Percentiles rank a stretch among this genome's conserved stretches.
phyloP scores from a whole-genome alignment of 2,888 invertebrate species.

The Calameuta filiformis region DNA sequence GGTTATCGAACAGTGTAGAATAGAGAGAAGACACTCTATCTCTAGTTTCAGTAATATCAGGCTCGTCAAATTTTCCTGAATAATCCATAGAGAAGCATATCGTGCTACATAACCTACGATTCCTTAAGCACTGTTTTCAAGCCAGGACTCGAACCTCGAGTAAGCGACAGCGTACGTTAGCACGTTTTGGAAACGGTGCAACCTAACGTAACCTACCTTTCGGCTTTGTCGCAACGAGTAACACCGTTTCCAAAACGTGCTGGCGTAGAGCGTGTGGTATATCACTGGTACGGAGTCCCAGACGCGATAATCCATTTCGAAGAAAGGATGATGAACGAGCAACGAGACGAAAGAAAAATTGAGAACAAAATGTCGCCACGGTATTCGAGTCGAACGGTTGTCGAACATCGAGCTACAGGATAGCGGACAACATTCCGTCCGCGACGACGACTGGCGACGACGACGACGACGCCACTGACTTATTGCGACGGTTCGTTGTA shows the following conservation, averaged over 20 bases:
- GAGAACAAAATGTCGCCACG: not conserved
- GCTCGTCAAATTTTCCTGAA: not conserved
- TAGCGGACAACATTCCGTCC: slow-evolving; percentile 20
- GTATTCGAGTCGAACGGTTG: slow-evolving; percentile 14
- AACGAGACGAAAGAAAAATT: not conserved
- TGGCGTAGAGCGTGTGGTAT: too few species aligned
- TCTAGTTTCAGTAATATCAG: too few species aligned
- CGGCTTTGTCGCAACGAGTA: too few species aligned
- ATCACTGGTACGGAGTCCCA: not conserved
- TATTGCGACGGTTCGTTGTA: not conserved
- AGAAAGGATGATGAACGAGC: not conserved
- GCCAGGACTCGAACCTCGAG: too few species aligned
- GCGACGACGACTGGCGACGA: not conserved
- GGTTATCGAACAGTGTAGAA: too few species aligned
- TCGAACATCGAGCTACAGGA: slow-evolving; percentile 18
- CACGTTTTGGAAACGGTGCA: too few species aligned
- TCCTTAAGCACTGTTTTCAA: not conserved
- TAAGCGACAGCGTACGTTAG: too few species aligned
- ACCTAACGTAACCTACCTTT: too few species aligned
- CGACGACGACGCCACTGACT: not conserved
- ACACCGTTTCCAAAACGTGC: too few species aligned
- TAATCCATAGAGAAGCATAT: not conserved
- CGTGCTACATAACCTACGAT: not conserved
- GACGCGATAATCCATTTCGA: not conserved
- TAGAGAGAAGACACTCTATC: too few species aligned